Evolutionary conservation across 2,888 invertebrate species (phyloP).

Genomic region (Ochropleura plecta): DNA sequence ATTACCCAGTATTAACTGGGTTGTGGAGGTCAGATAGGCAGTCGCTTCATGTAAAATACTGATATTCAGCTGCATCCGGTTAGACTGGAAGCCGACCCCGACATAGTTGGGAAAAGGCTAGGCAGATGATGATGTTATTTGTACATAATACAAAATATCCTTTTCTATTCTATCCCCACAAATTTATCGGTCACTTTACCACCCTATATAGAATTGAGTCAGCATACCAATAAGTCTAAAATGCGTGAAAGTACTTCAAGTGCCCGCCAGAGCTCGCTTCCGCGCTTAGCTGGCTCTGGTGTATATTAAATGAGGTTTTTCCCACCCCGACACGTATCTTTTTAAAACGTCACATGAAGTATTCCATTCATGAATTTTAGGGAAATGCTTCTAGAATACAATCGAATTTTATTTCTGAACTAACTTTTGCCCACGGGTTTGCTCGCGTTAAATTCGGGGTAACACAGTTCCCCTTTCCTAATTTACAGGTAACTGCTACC

Average conservation of each 20-base stretch:
- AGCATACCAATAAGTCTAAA: conserved; percentile 70
- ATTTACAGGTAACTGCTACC: no score
- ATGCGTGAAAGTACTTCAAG: conserved; percentile 74
- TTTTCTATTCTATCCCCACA: background rate
- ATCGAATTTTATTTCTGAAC: background rate
- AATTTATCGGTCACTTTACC: conserved; percentile 18
- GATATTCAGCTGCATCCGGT: no score
- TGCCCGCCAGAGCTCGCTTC: conserved; percentile 67
- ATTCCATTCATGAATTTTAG: conserved; percentile 73
- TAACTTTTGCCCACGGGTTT: no score
- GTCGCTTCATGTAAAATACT: no score
- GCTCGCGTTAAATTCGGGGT: no score
- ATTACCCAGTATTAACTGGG: no score
- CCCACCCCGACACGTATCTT: conserved; percentile 76
- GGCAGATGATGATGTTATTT: no score
- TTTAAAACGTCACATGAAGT: conserved; percentile 74
- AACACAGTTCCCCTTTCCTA: no score
- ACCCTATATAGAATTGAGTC: conserved; percentile 9
- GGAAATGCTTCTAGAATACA: conserved; percentile 20
- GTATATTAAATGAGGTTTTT: conserved; percentile 87
- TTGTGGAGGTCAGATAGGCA: no score
- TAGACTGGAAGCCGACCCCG: no score
- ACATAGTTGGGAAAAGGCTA: no score
- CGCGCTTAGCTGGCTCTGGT: conserved; percentile 79
- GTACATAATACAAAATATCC: no score